Evolutionary conservation across 2,888 invertebrate species (phyloP), one percentile per base, ranked within the genome.

Genomic region (Spatulosminthurus flaviceps): DNA sequence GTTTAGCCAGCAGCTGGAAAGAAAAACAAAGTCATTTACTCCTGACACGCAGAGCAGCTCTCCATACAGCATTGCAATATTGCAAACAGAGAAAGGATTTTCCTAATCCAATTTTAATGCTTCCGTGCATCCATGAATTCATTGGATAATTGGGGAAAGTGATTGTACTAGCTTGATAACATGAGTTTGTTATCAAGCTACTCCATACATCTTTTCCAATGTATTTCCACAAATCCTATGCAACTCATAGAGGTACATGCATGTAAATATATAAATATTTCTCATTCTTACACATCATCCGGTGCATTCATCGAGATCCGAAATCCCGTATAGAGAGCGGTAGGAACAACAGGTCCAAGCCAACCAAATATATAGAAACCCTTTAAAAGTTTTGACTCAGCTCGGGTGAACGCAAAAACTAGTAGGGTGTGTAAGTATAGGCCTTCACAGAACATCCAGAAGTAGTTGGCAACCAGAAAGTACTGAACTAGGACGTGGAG

Each of bases 401-500:
- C 93, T 88, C 94, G 93, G 83, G 95, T 94, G 88, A 97, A 97
- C 2, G 97, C 95, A 83, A 93, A 92, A 21, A 97, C 96, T 0
- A 97, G 92, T 84, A 97, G 92, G 0, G 96, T 97, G 89, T 97
- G 97, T 84, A 64, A 64, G 69, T 70, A 29, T 83, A 96, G 91
- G 0, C 96, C 96, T 88, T 96, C 96, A 89, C 95, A 95, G 86
- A 97, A 91, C 96, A 97, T 97, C 97, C 97, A 97, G 85, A 95
- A 93, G 89, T 97, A 97, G 89, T 95, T 97, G 86, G 95, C 94
- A 81, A 96, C 91, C 84, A 97, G 91, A 86, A 95, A 95, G 88
- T 95, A 96, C 88, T 95, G 94, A 71, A 95, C 91, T 69, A 93
- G 88, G 43, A 94, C 92, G 89, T 96, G 94, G 70, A 97, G 90